A percentile compares a stretch with the other conserved stretches of the same genome.
Evolutionary conservation across 2,888 invertebrate species (phyloP).

Genomic region (Cataglyphis rosenhaueri): DNA sequence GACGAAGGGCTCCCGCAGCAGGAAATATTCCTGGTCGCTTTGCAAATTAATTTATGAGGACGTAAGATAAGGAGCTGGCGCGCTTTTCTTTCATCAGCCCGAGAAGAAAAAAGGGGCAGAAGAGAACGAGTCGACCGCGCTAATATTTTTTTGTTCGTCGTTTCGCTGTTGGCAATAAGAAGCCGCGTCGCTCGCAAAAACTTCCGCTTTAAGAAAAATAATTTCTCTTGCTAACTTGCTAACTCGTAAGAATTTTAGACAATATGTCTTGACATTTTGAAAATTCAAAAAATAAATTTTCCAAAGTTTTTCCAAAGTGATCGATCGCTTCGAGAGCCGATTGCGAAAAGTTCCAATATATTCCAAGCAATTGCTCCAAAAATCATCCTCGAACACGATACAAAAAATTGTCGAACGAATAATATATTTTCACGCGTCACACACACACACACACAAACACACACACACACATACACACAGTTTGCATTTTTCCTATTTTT

Average conservation of each 20-base stretch:
- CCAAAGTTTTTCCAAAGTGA: background rate
- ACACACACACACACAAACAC: background rate
- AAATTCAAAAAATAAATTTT: background rate
- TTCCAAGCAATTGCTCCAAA: background rate
- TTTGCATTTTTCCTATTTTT: slow-evolving; percentile 42
- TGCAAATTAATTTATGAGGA: slow-evolving; percentile 55
- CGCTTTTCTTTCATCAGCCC: slow-evolving; percentile 33
- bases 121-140: slow-evolving; percentile 8
- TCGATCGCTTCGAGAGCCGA: background rate
- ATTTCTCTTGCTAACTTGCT: background rate
- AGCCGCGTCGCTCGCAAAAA: background rate
- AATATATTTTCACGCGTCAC: slow-evolving; percentile 32
- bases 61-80: slow-evolving; percentile 42
- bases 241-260: background rate
- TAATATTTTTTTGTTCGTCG: slow-evolving; percentile 22
- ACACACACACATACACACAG: background rate
- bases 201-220: background rate
- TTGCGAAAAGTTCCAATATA: background rate
- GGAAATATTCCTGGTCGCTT: slow-evolving; percentile 48
- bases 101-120: background rate
- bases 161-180: background rate
- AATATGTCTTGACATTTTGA: background rate
- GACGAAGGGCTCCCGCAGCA: slow-evolving; percentile 23
- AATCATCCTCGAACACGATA: slow-evolving; percentile 24
- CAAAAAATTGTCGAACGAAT: slow-evolving; percentile 2